These are phyloP conservation scores for Abramis brama DNA, from an alignment of 2,113 vertebrate species.

Conservation along the genomic window DNA sequence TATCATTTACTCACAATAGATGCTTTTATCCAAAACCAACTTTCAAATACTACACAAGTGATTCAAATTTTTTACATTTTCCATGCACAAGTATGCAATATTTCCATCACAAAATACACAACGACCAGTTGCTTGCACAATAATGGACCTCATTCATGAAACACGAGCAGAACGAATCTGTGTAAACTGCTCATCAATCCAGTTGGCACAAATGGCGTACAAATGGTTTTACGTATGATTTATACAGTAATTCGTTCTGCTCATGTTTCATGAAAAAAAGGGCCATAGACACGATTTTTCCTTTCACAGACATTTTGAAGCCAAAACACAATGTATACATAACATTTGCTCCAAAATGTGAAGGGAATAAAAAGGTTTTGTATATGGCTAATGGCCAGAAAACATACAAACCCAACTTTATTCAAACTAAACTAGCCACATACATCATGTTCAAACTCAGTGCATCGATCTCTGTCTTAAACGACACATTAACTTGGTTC, in stretches of 20 bases:
- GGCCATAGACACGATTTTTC: background rate
- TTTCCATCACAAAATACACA: background rate
- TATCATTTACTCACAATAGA: background rate
- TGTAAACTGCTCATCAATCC: background rate
- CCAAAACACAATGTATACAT: background rate
- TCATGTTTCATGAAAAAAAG: background rate
- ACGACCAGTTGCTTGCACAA: background rate
- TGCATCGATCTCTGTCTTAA: background rate
- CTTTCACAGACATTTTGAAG: background rate
- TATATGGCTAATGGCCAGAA: background rate
- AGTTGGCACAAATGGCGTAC: background rate
- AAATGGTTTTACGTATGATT: background rate
- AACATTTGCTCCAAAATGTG: background rate
- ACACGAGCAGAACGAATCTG: constrained; percentile 3
- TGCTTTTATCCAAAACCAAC: background rate
- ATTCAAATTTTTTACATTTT: background rate
- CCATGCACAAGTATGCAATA: background rate
- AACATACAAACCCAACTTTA: background rate
- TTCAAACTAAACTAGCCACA: background rate
- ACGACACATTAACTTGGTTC: background rate
- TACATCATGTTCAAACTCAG: background rate
- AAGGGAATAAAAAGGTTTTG: background rate
- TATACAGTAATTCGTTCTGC: background rate
- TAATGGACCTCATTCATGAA: constrained; percentile 11
- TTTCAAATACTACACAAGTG: background rate